Percentiles rank a stretch among this genome's conserved stretches.
Evolutionary conservation across 2,797 vertebrate species (phyloP).

Genomic region (Syngnathus rostellatus): DNA sequence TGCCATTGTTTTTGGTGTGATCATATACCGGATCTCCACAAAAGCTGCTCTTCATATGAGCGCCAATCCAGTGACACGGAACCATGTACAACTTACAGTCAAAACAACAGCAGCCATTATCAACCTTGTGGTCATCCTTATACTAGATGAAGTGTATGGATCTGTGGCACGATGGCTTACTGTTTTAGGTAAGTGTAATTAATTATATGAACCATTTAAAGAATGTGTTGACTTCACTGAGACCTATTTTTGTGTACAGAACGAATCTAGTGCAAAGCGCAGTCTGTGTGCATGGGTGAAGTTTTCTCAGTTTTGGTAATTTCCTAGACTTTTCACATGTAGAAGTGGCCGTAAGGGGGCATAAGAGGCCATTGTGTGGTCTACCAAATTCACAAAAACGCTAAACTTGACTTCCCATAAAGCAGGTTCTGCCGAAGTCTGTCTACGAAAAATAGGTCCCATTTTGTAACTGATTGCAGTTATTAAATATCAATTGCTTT

Average conservation of each 20-base stretch:
- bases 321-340: too few species aligned
- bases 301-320: too few species aligned
- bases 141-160: conserved; percentile 92
- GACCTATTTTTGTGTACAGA: too few species aligned
- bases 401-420: too few species aligned
- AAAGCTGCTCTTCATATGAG: conserved; percentile 91
- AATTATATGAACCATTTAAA: neutral
- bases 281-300: too few species aligned
- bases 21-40: conserved; percentile 92
- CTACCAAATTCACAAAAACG: too few species aligned
- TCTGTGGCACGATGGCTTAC: conserved; percentile 93
- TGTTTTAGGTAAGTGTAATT: conserved; percentile 71
- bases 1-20: conserved; percentile 93
- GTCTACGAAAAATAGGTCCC: too few species aligned
- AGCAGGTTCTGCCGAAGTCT: too few species aligned
- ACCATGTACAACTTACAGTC: conserved; percentile 84
- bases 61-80: conserved; percentile 79
- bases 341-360: too few species aligned
- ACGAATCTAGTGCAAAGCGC: too few species aligned
- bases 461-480: too few species aligned
- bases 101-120: conserved; percentile 95
- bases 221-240: neutral
- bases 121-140: conserved; percentile 95
- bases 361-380: too few species aligned
- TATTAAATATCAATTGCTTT: neutral